phyloP scores from a whole-genome alignment of 2,113 vertebrate genomes.

The Phalacrocorax aristotelis region DNA sequence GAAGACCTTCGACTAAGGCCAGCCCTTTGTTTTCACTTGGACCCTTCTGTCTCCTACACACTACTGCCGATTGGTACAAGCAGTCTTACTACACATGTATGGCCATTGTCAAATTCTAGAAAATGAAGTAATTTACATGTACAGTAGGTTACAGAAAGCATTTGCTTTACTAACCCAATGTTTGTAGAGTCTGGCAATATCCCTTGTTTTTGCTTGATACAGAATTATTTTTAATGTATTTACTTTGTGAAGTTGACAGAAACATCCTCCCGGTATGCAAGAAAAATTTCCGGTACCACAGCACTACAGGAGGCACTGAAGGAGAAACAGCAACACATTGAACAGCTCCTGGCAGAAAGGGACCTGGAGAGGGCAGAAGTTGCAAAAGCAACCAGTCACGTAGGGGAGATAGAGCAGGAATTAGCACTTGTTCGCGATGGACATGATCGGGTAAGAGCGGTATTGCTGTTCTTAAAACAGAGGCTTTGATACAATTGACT shows the following conservation, averaged over 20 bases:
- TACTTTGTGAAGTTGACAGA: slow-evolving; percentile 88
- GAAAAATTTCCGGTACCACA: slow-evolving; percentile 97
- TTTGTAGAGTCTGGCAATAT: background rate
- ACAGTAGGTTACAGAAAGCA: background rate
- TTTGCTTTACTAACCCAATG: slow-evolving; percentile 22
- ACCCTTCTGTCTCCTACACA: background rate
- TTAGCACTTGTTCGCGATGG: slow-evolving; percentile 87
- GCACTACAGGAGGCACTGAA: slow-evolving; percentile 96
- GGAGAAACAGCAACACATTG: slow-evolving; percentile 99
- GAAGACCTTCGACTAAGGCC: background rate
- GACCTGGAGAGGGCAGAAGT: slow-evolving; percentile 96
- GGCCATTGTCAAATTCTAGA: background rate
- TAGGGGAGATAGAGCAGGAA: slow-evolving; percentile 93
- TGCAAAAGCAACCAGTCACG: slow-evolving; percentile 94
- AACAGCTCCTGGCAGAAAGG: slow-evolving; percentile 94
- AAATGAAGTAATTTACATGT: background rate
- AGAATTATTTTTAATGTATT: background rate
- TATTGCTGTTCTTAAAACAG: background rate
- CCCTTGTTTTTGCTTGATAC: background rate
- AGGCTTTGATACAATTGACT: background rate
- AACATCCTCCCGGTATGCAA: slow-evolving; percentile 93
- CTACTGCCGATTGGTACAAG: background rate
- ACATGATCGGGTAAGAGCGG: slow-evolving; percentile 87
- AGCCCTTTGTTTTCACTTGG: background rate
- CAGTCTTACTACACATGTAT: background rate